Evolutionary conservation across 2,113 vertebrate genomes (phyloP), one percentile per base, ranked within the genome.

Genomic region (Dicrurus megarhynchus): DNA sequence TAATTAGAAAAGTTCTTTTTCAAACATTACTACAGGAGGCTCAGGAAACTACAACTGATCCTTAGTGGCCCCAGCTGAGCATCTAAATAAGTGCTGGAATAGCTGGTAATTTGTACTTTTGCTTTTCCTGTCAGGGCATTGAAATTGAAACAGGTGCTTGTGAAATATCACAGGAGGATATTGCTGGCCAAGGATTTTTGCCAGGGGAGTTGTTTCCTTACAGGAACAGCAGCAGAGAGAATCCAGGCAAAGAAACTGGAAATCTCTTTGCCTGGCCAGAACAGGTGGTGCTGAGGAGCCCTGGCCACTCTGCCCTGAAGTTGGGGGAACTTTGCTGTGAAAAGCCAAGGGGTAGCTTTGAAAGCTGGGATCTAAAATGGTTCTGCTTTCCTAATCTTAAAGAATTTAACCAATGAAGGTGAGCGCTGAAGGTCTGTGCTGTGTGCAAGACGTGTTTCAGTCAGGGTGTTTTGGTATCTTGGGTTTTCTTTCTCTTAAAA

Each of bases 1-100:
- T 71, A 87, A 94, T 91, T 95, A 94, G 81, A 68, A 89, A 68
- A 89, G 41, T 37, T 49, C 16, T 84, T 28, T 96, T 78, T 85
- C 57, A 28, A 27, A 5, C 4, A 56, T 33, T 35, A 13, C 26
- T 55, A 8, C 23, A 19, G 53, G 21, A 71, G 61, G 20, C 30
- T 81, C 49, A 67, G 84, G 73, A 90, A 90, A 42, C 44, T 74
- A 3, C n/a, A 77, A 30, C 18, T 50, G 59, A 23, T 26, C 15
- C 22, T 49, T 7, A 23, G 69, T 49, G 50, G 67, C 32, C 35
- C 47, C 65, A 46, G 28, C 33, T 26, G 90, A 71, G 63, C 2
- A 7, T 17, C 10, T 18, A 41, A 77, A 64, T 27, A 39, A 28
- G 55, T 41, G 35, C 33, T 30, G 70, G 37, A 63, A 21, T 3